A percentile compares a stretch with the other conserved stretches of the same genome.
These are phyloP conservation scores for Pterophyllum scalare DNA, from an alignment of 2,113 vertebrate species.

Conservation along the genomic window DNA sequence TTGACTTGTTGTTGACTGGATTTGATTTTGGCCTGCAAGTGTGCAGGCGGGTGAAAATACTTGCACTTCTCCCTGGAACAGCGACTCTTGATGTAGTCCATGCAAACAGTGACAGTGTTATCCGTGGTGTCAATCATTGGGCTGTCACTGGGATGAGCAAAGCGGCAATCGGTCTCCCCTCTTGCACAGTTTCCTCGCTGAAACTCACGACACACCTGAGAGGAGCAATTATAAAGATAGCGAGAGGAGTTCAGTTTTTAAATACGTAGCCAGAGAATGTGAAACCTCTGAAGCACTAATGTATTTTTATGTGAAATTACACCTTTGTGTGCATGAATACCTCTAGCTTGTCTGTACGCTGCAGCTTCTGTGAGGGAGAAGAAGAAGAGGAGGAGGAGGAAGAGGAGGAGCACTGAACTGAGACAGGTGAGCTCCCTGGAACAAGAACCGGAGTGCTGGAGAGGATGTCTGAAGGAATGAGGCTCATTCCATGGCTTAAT, in stretches of 20 bases:
- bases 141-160: conserved; percentile 95
- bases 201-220: conserved; percentile 95
- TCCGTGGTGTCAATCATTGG: conserved; percentile 96
- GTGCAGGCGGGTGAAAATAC: conserved; percentile 99
- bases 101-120: conserved; percentile 98
- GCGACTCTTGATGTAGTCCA: conserved; percentile 99
- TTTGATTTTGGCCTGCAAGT: conserved; percentile 99
- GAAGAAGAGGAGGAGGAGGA: conserved; percentile 76
- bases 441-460: conserved; percentile 88
- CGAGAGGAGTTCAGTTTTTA: not conserved
- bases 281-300: not conserved
- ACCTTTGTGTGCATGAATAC: conserved; percentile 70
- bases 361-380: conserved; percentile 92
- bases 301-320: not conserved
- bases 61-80: conserved; percentile 99
- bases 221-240: conserved; percentile 20
- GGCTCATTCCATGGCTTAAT: conserved; percentile 90
- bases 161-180: conserved; percentile 97
- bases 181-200: conserved; percentile 94
- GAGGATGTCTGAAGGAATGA: conserved; percentile 92
- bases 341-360: conserved; percentile 96
- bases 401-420: conserved; percentile 87
- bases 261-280: not conserved
- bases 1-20: conserved; percentile 94
- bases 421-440: conserved; percentile 89